Conservation (phyloP, 2,113 vertebrate genomes). For the Trichomycterus rosablanca region DNA sequence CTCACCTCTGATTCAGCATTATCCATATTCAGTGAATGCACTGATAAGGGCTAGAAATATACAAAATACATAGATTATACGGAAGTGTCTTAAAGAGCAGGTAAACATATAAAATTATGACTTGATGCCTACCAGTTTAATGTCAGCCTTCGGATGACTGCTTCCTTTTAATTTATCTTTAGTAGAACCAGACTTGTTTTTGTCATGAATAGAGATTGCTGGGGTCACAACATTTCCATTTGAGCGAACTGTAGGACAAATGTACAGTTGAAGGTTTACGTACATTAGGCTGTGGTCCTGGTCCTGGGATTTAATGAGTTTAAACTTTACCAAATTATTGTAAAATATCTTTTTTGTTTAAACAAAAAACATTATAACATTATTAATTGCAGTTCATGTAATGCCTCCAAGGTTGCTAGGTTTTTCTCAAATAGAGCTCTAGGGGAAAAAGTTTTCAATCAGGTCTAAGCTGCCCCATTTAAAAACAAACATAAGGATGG, state of each 20-base stretch:
- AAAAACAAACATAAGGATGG: no score
- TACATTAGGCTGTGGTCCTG: no score
- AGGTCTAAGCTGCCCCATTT: no score
- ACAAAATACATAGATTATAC: neutral
- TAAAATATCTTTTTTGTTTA: no score
- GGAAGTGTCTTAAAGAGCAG: neutral
- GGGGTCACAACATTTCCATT: conserved; percentile 7
- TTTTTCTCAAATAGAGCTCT: no score
- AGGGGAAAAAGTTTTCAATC: no score
- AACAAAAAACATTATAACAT: no score
- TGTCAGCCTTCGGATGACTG: conserved; percentile 79
- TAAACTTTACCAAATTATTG: no score
- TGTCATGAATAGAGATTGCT: conserved; percentile 26
- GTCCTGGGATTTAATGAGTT: no score
- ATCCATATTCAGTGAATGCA: conserved; percentile 44
- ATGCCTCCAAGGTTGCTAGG: no score
- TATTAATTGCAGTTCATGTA: no score
- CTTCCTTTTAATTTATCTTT: conserved; percentile 66
- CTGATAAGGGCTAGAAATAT: conserved; percentile 32
- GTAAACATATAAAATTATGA: neutral
- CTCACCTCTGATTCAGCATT: conserved; percentile 45
- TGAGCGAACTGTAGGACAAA: conserved; percentile 32
- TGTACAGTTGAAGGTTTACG: no score
- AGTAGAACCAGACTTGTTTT: conserved; percentile 24
- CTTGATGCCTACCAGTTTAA: conserved; percentile 61